Base-by-base conservation (phyloP, 2,797 vertebrate species). In the Potorous gilbertii region DNA sequence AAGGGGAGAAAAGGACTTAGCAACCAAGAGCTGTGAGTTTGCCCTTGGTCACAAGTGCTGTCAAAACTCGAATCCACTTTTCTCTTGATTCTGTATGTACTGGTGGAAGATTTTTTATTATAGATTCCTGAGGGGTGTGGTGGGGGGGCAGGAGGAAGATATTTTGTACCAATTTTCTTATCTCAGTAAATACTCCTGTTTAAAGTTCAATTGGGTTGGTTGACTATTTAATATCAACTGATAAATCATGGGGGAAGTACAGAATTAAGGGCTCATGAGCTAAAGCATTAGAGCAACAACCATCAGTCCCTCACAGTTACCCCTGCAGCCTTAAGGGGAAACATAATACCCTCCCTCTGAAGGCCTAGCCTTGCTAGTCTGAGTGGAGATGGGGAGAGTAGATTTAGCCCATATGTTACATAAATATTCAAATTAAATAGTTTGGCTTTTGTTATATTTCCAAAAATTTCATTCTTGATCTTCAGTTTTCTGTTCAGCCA, bases 381-480 rank as follows among this genome's bases (percentile, higher is more conserved):
- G 59, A 14, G 31, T 16, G 62, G 62, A n/a, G 13, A 66, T 66
- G 5, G 14, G 34, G 34, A n/a, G 59, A n/a, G 62, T 66, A 66
- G 62, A 66, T n/a, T 31, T 14, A 66, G 13, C 4, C 5, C 34
- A 34, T n/a, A n/a, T n/a, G 13, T n/a, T 66, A 66, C 1, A 66
- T 57, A 57, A 28, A 57, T 57, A 95, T 40, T 91, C 11, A 90
- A 81, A 90, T 95, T 94, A 59, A 92, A 29, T 90, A 54, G 55
- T 89, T 56, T 50, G 91, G 52, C 5, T 55, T 29, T 59, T 93
- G 56, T 40, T 93, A 27, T 28, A 93, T 81, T 95, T 91, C 59
- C 28, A 55, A 0, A n/a, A 52, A 62, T 93, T 94, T 95, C 27
- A 90, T 66, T 95, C 95, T 94, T 95, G 50, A 87, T 90, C 81